Conservation (phyloP, 2,888 invertebrate species). For the Cephus rjabovi region DNA sequence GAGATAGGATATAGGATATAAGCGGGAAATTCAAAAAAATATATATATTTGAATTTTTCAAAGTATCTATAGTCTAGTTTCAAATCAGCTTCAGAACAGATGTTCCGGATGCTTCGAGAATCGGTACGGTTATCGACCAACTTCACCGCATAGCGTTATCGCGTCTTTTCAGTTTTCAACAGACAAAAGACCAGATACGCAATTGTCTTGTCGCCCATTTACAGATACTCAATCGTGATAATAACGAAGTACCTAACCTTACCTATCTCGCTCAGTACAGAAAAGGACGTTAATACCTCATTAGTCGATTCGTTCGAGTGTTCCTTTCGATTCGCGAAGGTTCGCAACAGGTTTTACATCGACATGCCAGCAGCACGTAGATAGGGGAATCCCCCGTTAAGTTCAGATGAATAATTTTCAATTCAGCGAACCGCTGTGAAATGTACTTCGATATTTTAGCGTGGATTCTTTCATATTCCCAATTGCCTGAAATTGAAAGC, state of each 20-base stretch:
- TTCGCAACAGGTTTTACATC: background rate
- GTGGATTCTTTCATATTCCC: background rate
- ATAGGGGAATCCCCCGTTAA: background rate
- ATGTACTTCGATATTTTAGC: background rate
- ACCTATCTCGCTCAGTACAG: background rate
- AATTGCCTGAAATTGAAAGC: background rate
- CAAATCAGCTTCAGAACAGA: background rate
- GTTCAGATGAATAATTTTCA: background rate
- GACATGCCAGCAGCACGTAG: background rate
- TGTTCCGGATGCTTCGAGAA: background rate
- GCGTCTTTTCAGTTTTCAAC: background rate
- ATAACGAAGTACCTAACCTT: background rate
- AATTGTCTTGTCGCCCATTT: background rate
- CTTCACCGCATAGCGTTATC: background rate
- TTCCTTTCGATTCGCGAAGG: background rate
- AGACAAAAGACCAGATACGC: background rate
- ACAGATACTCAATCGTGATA: background rate
- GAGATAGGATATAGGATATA: no score
- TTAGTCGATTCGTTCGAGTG: background rate
- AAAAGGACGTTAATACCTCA: background rate
- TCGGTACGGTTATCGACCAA: background rate
- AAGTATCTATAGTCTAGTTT: no score
- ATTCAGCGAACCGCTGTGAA: background rate
- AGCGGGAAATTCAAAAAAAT: no score
- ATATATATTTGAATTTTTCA: no score